These are phyloP conservation scores for Drosophila peninsularis DNA, from an alignment of 2,888 invertebrate species.

Conservation along the genomic window DNA sequence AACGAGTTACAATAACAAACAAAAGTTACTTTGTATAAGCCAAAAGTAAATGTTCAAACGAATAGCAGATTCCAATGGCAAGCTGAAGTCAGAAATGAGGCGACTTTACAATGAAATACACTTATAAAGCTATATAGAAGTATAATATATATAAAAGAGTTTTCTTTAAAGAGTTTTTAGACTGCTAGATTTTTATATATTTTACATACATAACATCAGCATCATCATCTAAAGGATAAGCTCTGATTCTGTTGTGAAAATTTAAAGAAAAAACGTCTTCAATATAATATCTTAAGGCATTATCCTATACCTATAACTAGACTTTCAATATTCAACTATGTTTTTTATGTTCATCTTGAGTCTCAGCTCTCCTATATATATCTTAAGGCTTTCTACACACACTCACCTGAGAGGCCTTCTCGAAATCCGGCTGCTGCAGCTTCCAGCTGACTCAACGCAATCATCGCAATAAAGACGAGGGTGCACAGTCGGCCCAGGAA, in stretches of 20 bases:
- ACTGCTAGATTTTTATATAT: too few relatives aligned
- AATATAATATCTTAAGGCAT: not conserved
- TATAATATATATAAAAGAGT: not conserved
- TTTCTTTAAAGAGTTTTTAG: not conserved
- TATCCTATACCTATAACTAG: not conserved
- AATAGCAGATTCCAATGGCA: not conserved
- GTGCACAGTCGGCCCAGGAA: slow-evolving; percentile 23
- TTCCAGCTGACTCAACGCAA: slow-evolving; percentile 48
- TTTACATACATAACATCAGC: too few relatives aligned
- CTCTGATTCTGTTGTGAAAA: not conserved
- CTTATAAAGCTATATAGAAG: too few relatives aligned
- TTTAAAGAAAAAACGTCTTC: not conserved
- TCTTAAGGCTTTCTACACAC: not conserved
- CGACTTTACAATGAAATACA: not conserved
- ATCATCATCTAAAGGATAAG: not conserved
- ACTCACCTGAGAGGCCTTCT: slow-evolving; percentile 65
- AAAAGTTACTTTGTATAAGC: not conserved
- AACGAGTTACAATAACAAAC: slow-evolving; percentile 10
- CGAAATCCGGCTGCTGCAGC: slow-evolving; percentile 40
- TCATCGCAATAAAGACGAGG: slow-evolving; percentile 29
- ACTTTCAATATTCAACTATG: not conserved
- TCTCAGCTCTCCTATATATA: not conserved
- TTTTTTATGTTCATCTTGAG: not conserved
- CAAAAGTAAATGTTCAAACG: slow-evolving; percentile 7
- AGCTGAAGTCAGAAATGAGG: not conserved